Evolutionary conservation across 2,888 invertebrate species (phyloP), one percentile per base, ranked within the genome.

Genomic region (Quadroppia sp.): DNA sequence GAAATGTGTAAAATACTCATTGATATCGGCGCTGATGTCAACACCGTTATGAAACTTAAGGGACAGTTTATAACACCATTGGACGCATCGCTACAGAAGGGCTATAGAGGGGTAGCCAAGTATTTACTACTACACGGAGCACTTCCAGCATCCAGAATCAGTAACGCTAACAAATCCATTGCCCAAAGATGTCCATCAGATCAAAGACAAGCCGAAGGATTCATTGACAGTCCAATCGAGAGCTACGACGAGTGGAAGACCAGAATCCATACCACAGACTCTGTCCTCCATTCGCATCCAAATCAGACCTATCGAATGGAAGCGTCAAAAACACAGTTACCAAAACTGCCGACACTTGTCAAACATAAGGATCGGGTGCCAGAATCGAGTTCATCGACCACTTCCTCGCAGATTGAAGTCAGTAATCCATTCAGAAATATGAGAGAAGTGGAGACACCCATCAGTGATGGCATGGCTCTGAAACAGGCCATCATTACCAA

Each of bases 111-210:
- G 1, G 92, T 93, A 71, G 96, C 95, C 36, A 95, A 96, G 83
- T 92, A 92, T 82, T 85, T 96, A 67, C 93, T 94, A 82, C 88
- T 93, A 80, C 91, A 94, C 80, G 94, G 94, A 6, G 94, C 93
- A 0, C 85, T 90, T 48, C 92, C 94, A 0, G 90, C 92, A 4
- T 87, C 86, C 71, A 70, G 71, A 56, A 71, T 74, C n/a, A 69
- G 45, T 20, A 25, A 23, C 13, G 9, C 28, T 13, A 64, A 40
- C 64, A 64, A 40, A 40, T 30, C 64, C 1, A 2, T 32, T 11
- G 20, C 30, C 1, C 64, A 64, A 23, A 64, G 64, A 64, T 20
- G 36, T 64, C 36, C 40, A 2, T 42, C 69, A n/a, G 69, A 40
- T 13, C 42, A 59, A 13, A 28, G 36, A 36, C 69, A 20, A 25